Percentiles rank a stretch among this genome's conserved stretches.
Conservation (phyloP, 2,888 invertebrate genomes). For the Noctua janthe region DNA sequence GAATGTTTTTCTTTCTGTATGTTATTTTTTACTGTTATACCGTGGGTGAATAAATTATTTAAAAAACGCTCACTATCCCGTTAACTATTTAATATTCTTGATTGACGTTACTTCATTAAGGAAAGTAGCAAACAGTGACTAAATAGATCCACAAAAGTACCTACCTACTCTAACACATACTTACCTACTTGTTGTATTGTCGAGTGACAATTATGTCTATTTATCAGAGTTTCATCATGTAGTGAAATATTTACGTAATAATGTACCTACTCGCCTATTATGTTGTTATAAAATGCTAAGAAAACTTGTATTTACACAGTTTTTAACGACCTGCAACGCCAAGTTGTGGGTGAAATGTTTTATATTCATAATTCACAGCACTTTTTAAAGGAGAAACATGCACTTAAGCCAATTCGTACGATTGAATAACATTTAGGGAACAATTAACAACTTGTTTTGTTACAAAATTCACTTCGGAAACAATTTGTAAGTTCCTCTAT, state of each 20-base stretch:
- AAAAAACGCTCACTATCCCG: background rate
- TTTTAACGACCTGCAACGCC: conserved; percentile 27
- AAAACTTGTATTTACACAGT: conserved; percentile 25
- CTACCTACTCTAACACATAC: conserved; percentile 15
- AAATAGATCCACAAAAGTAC: conserved; percentile 1
- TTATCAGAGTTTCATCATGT: conserved; percentile 44
- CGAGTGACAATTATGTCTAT: conserved; percentile 32
- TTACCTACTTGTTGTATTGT: conserved; percentile 6
- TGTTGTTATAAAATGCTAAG: conserved; percentile 21
- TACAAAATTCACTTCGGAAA: conserved; percentile 26
- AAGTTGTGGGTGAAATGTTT: conserved; percentile 14
- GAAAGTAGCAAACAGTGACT: conserved; percentile 7
- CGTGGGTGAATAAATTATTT: conserved; percentile 3
- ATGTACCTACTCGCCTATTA: background rate
- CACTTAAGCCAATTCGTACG: conserved; percentile 14
- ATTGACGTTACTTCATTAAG: background rate
- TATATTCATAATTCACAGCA: conserved; percentile 36
- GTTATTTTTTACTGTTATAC: conserved; percentile 1
- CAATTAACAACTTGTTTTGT: conserved; percentile 16
- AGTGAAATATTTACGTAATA: conserved; percentile 43
- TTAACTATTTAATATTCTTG: conserved; percentile 11
- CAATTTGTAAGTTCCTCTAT: conserved; percentile 27
- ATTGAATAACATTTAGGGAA: conserved; percentile 30
- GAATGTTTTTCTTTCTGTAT: background rate
- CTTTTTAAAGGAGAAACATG: conserved; percentile 17